Conservation (phyloP, 2,113 vertebrate species). For the Physeter macrocephalus region DNA sequence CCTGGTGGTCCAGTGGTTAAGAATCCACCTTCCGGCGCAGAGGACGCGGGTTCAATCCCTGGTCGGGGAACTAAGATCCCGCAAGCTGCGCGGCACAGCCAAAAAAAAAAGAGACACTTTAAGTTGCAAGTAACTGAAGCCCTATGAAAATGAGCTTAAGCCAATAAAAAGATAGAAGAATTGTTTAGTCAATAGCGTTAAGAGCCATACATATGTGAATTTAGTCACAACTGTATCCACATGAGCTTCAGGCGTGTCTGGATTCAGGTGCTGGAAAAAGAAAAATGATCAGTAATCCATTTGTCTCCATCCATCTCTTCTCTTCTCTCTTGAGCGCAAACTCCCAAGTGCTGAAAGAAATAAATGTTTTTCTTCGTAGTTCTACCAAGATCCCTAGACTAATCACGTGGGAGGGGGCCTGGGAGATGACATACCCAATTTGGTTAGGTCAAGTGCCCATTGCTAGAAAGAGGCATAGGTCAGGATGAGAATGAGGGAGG, state of each 20-base stretch:
- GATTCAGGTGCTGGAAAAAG: background rate
- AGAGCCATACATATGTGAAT: background rate
- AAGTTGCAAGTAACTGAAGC: background rate
- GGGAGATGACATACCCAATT: background rate
- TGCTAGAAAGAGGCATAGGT: background rate
- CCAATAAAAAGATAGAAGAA: background rate
- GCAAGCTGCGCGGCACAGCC: background rate
- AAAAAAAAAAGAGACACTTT: background rate
- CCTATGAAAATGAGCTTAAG: background rate
- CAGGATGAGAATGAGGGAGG: background rate
- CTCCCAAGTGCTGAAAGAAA: background rate
- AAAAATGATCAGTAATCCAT: background rate
- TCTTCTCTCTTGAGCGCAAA: background rate
- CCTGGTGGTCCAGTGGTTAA: background rate
- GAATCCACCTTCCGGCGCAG: background rate
- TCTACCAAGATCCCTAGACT: background rate
- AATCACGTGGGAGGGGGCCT: background rate
- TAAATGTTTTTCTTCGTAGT: background rate
- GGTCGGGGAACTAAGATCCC: background rate
- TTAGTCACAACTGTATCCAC: background rate
- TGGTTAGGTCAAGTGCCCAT: background rate
- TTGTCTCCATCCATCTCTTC: background rate
- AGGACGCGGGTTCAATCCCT: background rate
- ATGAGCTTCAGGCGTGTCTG: background rate
- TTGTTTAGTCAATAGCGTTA: background rate